phyloP scores from a whole-genome alignment of 1,140 invertebrate genomes.

The Phymorhynchus buccinoides region DNA sequence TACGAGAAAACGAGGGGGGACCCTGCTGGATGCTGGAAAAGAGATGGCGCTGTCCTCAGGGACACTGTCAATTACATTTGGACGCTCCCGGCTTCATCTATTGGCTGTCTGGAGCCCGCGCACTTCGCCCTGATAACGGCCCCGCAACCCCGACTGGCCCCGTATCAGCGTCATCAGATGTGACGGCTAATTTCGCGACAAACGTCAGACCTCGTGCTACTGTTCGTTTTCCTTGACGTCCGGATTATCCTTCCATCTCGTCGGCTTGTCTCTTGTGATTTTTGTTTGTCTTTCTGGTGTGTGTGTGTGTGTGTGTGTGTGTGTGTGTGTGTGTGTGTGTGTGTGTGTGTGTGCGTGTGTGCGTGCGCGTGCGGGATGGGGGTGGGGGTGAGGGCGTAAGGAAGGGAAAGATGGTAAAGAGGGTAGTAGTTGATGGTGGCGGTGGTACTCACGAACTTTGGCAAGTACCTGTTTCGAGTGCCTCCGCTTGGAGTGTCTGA shows the following conservation, averaged over 20 bases:
- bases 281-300: not conserved
- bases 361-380: too few species aligned
- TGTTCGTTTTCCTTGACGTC: slow-evolving; percentile 32
- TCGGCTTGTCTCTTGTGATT: slow-evolving; percentile 27
- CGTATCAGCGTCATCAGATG: slow-evolving; percentile 28
- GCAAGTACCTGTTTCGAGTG: too few species aligned
- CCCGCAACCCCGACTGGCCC: not conserved
- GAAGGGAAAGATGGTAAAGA: too few species aligned
- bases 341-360: too few species aligned
- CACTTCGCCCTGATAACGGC: slow-evolving; percentile 31
- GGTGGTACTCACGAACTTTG: too few species aligned
- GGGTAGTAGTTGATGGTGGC: too few species aligned
- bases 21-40: slow-evolving; percentile 28
- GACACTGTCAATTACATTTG: slow-evolving; percentile 40
- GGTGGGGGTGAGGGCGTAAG: too few species aligned
- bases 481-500: too few species aligned
- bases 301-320: too few species aligned
- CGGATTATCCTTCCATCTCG: slow-evolving; percentile 25
- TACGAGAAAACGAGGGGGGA: slow-evolving; percentile 41
- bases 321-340: too few species aligned
- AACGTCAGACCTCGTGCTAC: slow-evolving; percentile 29
- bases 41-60: slow-evolving; percentile 32
- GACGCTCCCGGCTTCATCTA: slow-evolving; percentile 41
- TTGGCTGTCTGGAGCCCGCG: slow-evolving; percentile 35
- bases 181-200: slow-evolving; percentile 36